phyloP scores from a whole-genome alignment of 2,888 invertebrate species.

The Uloborus plumipes region DNA sequence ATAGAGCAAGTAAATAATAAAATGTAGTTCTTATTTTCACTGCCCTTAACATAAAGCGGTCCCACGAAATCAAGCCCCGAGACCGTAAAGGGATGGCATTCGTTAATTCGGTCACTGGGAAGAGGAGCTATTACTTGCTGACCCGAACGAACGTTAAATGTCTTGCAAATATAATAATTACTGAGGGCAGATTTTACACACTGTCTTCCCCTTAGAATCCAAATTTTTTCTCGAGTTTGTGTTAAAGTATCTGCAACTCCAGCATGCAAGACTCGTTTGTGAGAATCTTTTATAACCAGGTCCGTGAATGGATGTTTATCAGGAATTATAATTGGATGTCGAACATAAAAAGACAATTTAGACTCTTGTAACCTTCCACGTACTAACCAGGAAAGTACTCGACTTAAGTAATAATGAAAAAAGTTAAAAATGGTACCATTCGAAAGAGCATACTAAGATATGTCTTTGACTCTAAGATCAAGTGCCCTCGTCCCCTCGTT shows the following conservation, averaged over 20 bases:
- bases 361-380: too few species aligned
- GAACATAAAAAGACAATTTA: too few species aligned
- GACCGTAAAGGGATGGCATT: background rate
- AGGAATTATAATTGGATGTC: background rate
- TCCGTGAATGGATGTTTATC: background rate
- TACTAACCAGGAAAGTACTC: too few species aligned
- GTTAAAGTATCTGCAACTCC: background rate
- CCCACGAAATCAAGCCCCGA: background rate
- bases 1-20: slow-evolving; percentile 3
- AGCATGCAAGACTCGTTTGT: background rate
- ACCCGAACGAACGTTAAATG: too few species aligned
- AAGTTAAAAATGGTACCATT: too few species aligned
- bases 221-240: background rate
- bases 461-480: too few species aligned
- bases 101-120: background rate
- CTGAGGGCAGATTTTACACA: background rate
- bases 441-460: too few species aligned
- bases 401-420: too few species aligned
- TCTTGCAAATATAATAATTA: background rate
- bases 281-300: background rate
- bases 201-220: background rate
- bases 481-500: too few species aligned
- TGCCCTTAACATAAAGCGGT: background rate
- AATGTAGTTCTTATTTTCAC: background rate
- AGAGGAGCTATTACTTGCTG: background rate